Evolutionary conservation across 2,797 vertebrate species (phyloP).

Genomic region (Buceros bicornis): DNA sequence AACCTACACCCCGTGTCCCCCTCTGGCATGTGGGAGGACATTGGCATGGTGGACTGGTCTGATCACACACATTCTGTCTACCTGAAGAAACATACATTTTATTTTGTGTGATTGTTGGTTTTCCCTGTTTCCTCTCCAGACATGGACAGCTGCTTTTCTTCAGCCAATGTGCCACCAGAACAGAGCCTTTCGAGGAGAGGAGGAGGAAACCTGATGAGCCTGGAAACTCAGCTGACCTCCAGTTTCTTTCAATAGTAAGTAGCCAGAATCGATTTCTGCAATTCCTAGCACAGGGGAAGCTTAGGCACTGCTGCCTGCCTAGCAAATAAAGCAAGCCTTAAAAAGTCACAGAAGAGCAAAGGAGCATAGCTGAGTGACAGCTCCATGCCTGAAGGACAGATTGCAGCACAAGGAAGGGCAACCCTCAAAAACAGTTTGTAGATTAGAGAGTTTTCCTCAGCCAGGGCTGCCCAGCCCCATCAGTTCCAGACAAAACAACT

Average conservation of each 20-base stretch:
- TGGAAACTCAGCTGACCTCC: neutral
- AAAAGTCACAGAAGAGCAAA: neutral
- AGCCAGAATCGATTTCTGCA: neutral
- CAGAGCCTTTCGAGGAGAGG: neutral
- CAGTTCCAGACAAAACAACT: rapidly evolving
- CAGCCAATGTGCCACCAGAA: neutral
- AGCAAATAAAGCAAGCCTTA: neutral
- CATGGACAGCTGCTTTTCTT: neutral
- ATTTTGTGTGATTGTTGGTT: neutral
- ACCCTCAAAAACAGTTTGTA: neutral
- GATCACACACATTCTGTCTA: neutral
- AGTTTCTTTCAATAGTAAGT: neutral
- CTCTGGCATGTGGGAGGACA: neutral
- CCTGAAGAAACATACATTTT: neutral
- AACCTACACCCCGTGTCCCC: rapidly evolving
- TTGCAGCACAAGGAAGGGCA: neutral
- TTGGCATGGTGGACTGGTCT: neutral
- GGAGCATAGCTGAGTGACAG: neutral
- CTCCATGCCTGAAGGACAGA: neutral
- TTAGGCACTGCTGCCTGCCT: neutral
- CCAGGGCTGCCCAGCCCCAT: neutral
- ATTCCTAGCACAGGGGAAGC: neutral
- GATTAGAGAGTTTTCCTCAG: neutral
- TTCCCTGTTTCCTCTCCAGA: neutral
- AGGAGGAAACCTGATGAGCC: slow-evolving; percentile 11